Evolutionary conservation across 2,888 invertebrate genomes (phyloP).

Genomic region (Phymatocera aterrima): DNA sequence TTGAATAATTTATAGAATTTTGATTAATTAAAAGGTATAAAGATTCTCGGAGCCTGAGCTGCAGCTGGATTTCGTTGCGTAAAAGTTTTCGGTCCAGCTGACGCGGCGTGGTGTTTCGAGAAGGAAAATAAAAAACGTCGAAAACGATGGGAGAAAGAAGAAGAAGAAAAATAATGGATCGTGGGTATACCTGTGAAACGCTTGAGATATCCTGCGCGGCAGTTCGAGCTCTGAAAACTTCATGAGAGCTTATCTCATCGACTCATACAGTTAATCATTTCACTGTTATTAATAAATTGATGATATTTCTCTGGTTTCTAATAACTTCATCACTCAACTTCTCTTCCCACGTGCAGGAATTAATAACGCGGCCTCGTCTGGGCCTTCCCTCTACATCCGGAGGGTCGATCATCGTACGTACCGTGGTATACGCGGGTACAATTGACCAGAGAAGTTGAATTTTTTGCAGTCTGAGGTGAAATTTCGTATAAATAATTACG

Average conservation of each 20-base stretch:
- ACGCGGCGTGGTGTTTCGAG: too few relatives aligned
- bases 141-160: too few relatives aligned
- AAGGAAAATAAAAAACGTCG: too few relatives aligned
- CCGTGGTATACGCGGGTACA: too few relatives aligned
- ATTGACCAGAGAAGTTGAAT: constrained; percentile 29
- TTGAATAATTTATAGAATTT: constrained; percentile 36
- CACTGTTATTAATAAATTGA: constrained; percentile 1
- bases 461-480: constrained; percentile 18
- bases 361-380: neutral
- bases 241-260: constrained; percentile 10
- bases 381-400: neutral
- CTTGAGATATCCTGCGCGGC: too few relatives aligned
- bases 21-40: constrained; percentile 32
- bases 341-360: neutral
- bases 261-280: neutral
- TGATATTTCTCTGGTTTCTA: neutral
- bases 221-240: neutral
- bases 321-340: neutral
- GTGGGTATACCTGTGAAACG: too few relatives aligned
- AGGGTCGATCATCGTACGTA: constrained; percentile 14
- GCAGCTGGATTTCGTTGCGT: constrained; percentile 9
- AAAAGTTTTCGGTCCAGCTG: constrained; percentile 19
- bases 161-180: too few relatives aligned
- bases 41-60: neutral
- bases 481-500: constrained; percentile 11